These are phyloP conservation scores for Tragelaphus imberbis DNA, from an alignment of 2,113 vertebrate genomes.

Conservation along the genomic window DNA sequence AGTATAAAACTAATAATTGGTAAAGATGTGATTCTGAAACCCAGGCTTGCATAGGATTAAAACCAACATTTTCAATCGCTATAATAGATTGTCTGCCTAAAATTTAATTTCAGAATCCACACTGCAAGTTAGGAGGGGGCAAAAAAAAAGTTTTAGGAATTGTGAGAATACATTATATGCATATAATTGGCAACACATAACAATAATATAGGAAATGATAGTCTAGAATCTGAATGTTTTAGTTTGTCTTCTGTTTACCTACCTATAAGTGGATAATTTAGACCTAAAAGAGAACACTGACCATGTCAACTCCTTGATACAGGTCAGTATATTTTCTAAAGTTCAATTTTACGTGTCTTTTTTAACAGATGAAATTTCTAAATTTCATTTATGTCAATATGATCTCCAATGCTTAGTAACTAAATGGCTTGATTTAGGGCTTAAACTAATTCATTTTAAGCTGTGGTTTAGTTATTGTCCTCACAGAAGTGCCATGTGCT, in stretches of 20 bases:
- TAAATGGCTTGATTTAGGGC: not conserved
- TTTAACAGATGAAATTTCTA: not conserved
- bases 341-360: not conserved
- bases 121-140: not conserved
- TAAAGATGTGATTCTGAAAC: not conserved
- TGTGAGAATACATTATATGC: not conserved
- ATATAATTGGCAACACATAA: not conserved
- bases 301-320: not conserved
- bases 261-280: not conserved
- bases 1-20: not conserved
- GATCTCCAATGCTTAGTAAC: not conserved
- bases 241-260: not conserved
- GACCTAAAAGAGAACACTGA: not conserved
- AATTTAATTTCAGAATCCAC: not conserved
- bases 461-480: not conserved
- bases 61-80: not conserved
- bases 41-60: not conserved
- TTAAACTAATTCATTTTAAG: constrained; percentile 2
- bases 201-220: not conserved
- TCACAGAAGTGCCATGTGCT: not conserved
- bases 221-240: not conserved
- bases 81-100: not conserved
- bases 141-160: not conserved
- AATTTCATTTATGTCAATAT: not conserved
- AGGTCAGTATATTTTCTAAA: not conserved